A percentile compares a stretch with the other conserved stretches of the same genome.
Conservation (phyloP, 2,113 vertebrate genomes). For the Phrynocephalus versicolor region DNA sequence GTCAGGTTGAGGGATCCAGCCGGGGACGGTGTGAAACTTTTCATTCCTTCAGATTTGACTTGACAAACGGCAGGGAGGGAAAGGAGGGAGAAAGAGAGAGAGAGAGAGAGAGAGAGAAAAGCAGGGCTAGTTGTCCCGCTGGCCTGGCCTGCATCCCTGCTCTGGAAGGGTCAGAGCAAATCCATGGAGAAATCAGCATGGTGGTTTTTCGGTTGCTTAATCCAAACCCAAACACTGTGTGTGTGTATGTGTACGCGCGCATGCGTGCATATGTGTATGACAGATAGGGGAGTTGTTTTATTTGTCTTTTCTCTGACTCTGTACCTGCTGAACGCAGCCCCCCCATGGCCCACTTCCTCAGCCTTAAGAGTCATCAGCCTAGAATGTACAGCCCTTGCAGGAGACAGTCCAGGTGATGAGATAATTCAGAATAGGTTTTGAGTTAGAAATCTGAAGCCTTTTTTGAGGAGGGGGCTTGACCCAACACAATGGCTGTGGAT, state of each 20-base stretch:
- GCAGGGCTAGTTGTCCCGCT: constrained; percentile 41
- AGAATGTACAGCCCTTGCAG: constrained; percentile 51
- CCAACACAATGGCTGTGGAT: too few species aligned
- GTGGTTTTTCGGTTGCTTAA: constrained; percentile 63
- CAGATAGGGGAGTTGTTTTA: constrained; percentile 2
- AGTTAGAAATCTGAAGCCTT: constrained; percentile 28
- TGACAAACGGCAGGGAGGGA: constrained; percentile 54
- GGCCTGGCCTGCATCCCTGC: constrained; percentile 43
- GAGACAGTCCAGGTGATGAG: constrained; percentile 46
- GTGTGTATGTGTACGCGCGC: constrained; percentile 1
- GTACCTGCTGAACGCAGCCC: constrained; percentile 64
- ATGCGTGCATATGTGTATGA: too few species aligned
- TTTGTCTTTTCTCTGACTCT: constrained; percentile 26
- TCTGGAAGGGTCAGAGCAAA: constrained; percentile 62
- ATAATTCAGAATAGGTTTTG: constrained; percentile 46
- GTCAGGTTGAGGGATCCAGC: constrained; percentile 65
- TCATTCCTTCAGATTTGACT: constrained; percentile 58
- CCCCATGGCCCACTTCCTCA: constrained; percentile 66
- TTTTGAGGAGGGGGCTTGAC: constrained; percentile 26
- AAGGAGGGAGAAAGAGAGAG: too few species aligned
- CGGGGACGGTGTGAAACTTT: constrained; percentile 44
- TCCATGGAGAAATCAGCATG: constrained; percentile 52
- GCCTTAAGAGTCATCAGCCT: constrained; percentile 68
- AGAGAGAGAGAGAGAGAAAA: too few species aligned
- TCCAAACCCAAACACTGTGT: constrained; percentile 61